Percentiles rank a stretch among this genome's conserved stretches.
phyloP scores from a whole-genome alignment of 2,113 vertebrate species.

The Rhea pennata region DNA sequence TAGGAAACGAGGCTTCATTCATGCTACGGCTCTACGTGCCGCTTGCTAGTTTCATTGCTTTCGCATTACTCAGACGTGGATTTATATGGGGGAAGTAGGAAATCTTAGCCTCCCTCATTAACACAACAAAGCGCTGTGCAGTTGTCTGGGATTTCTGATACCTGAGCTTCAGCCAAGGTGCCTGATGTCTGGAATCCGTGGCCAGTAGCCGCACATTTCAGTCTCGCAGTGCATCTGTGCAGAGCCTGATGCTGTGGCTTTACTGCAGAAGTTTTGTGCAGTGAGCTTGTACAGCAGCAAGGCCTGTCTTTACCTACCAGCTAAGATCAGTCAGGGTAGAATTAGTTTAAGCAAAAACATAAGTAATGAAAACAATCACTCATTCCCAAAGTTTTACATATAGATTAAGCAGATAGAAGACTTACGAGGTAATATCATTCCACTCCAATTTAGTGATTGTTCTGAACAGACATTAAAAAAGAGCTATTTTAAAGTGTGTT shows the following conservation, averaged over 20 bases:
- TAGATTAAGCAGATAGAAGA: background rate
- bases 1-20: constrained; percentile 2
- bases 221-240: background rate
- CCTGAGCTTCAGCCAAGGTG: background rate
- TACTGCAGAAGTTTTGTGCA: background rate
- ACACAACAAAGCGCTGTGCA: background rate
- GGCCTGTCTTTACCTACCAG: background rate
- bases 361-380: background rate
- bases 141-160: background rate
- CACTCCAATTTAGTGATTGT: background rate
- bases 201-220: background rate
- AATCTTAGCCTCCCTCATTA: background rate
- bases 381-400: background rate
- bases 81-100: background rate
- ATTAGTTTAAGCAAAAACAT: background rate
- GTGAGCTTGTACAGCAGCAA: background rate
- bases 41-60: background rate
- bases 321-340: background rate
- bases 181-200: background rate
- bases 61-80: background rate
- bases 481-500: background rate
- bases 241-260: background rate
- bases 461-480: background rate
- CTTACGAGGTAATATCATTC: background rate
- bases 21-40: background rate